These are phyloP conservation scores for Epizoanthus illoricatus DNA, from an alignment of 92 coral and sea anemone genomes.

Conservation along the genomic window DNA sequence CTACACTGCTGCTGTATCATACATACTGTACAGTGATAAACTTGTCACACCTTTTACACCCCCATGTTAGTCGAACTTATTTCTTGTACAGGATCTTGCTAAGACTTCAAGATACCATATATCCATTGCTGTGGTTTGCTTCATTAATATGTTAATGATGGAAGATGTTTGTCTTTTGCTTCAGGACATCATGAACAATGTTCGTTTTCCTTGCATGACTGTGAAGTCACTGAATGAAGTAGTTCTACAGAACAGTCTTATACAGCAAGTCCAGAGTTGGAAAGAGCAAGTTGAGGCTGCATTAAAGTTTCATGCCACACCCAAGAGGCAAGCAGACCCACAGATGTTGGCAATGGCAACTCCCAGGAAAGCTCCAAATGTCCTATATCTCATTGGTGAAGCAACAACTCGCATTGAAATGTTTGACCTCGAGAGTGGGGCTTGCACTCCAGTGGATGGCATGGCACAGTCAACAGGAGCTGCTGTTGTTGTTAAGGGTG, in stretches of 20 bases:
- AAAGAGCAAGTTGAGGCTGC: constrained; percentile 55
- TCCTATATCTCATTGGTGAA: constrained; percentile 72
- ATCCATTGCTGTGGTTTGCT: too few species aligned
- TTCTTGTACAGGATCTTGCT: too few species aligned
- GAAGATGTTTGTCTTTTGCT: neutral
- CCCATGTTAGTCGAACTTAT: too few species aligned
- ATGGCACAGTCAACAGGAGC: constrained; percentile 71
- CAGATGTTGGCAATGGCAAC: constrained; percentile 30
- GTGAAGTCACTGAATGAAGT: constrained; percentile 51
- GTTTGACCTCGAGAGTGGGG: constrained; percentile 60
- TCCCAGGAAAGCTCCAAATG: constrained; percentile 69
- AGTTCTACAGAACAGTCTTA: constrained; percentile 51
- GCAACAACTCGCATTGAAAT: constrained; percentile 64
- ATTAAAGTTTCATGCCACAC: constrained; percentile 31
- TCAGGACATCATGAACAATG: constrained; percentile 62
- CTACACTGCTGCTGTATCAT: too few species aligned
- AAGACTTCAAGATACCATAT: too few species aligned
- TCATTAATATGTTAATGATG: too few species aligned
- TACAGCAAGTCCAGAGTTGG: constrained; percentile 59
- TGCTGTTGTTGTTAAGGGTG: constrained; percentile 62
- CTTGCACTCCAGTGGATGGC: constrained; percentile 57
- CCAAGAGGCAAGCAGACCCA: constrained; percentile 24
- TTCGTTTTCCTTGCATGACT: constrained; percentile 65
- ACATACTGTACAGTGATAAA: too few species aligned
- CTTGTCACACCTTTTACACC: too few species aligned